A percentile compares a stretch with the other conserved stretches of the same genome.
These are phyloP conservation scores for Hemibagrus wyckioides DNA, from an alignment of 2,113 vertebrate species.

Conservation along the genomic window DNA sequence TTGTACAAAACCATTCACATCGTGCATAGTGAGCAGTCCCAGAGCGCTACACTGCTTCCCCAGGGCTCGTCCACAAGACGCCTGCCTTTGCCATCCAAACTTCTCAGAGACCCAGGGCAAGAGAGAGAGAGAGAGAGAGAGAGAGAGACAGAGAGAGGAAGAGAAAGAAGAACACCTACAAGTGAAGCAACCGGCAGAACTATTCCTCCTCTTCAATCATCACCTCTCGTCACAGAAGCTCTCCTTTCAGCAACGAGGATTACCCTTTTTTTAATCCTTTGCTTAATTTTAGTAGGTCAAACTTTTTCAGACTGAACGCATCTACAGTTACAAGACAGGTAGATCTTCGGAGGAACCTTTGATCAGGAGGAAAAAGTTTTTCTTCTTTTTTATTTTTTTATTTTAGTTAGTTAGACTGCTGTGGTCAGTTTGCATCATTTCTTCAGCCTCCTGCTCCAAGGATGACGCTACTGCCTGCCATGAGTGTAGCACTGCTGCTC, in stretches of 20 bases:
- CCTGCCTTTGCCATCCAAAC: slow-evolving; percentile 58
- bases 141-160: slow-evolving; percentile 14
- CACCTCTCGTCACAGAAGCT: slow-evolving; percentile 39
- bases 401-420: background rate
- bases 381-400: background rate
- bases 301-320: slow-evolving; percentile 30
- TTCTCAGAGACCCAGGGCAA: slow-evolving; percentile 50
- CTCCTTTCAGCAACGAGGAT: slow-evolving; percentile 53
- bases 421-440: slow-evolving; percentile 14
- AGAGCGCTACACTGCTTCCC: slow-evolving; percentile 55
- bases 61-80: slow-evolving; percentile 57
- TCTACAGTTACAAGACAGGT: slow-evolving; percentile 22
- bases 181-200: slow-evolving; percentile 43
- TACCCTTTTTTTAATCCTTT: slow-evolving; percentile 42
- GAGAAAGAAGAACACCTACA: slow-evolving; percentile 27
- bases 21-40: slow-evolving; percentile 57
- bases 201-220: slow-evolving; percentile 40
- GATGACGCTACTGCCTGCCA: slow-evolving; percentile 81
- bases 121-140: slow-evolving; percentile 26
- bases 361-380: slow-evolving; percentile 22
- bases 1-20: slow-evolving; percentile 66
- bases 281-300: slow-evolving; percentile 26
- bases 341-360: slow-evolving; percentile 23
- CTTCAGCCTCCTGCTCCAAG: slow-evolving; percentile 58
- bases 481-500: slow-evolving; percentile 79